Conservation (phyloP, 2,113 vertebrate genomes). For the Ictidomys tridecemlineatus region DNA sequence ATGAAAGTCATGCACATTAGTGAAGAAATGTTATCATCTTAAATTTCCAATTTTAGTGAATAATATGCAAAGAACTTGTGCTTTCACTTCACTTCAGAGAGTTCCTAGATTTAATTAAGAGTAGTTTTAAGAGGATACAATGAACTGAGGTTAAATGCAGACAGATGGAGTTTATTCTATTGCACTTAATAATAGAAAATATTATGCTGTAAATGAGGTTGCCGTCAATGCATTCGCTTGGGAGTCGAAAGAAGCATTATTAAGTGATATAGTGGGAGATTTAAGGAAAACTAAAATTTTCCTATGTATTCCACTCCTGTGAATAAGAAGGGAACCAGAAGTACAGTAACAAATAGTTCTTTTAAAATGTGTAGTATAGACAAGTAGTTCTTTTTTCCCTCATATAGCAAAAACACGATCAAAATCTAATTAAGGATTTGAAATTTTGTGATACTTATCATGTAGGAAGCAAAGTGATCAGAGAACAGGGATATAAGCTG, state of each 20-base stretch:
- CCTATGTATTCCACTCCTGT: neutral
- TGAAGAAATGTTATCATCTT: constrained; percentile 31
- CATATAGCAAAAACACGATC: neutral
- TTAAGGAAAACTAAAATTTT: constrained; percentile 64
- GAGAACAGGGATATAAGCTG: constrained; percentile 81
- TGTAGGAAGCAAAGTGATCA: constrained; percentile 77
- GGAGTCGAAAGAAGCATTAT: neutral
- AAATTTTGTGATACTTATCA: constrained; percentile 85
- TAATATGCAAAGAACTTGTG: neutral
- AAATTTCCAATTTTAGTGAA: constrained; percentile 7
- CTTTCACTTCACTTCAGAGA: neutral
- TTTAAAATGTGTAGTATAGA: constrained; percentile 10
- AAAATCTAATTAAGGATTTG: constrained; percentile 85
- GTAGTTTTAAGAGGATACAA: neutral
- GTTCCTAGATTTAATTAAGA: constrained; percentile 47
- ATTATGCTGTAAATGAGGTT: neutral
- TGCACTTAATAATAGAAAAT: constrained; percentile 62
- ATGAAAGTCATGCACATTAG: neutral
- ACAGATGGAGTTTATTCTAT: neutral
- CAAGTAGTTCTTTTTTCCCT: constrained; percentile 5
- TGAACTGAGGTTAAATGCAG: neutral
- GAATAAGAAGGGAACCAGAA: neutral
- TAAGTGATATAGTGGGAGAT: constrained; percentile 44
- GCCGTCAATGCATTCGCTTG: constrained; percentile 19
- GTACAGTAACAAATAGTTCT: neutral